A percentile compares a stretch with the other conserved stretches of the same genome.
Conservation (phyloP, 2,888 invertebrate genomes). For the Tenthredo amoena region DNA sequence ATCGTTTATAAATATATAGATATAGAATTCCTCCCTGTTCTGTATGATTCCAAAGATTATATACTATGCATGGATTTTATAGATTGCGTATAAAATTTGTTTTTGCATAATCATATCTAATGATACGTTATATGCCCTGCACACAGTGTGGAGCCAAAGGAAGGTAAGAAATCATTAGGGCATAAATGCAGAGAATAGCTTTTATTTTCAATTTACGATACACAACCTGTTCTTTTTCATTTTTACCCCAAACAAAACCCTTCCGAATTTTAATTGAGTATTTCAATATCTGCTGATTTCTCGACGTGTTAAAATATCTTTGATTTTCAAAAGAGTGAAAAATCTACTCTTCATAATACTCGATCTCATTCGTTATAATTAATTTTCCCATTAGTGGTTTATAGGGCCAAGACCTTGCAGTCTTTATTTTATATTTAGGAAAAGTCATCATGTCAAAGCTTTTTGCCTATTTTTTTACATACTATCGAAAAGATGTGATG, state of each 20-base stretch:
- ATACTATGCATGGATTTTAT: neutral
- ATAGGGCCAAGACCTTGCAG: too few relatives aligned
- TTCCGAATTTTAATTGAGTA: neutral
- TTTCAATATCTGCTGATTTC: neutral
- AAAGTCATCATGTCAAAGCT: too few relatives aligned
- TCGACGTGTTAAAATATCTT: neutral
- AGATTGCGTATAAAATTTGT: neutral
- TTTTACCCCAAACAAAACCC: neutral
- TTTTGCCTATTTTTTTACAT: too few relatives aligned
- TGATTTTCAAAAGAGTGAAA: neutral
- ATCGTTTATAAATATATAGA: neutral
- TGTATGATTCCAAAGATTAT: neutral
- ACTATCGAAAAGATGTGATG: too few relatives aligned
- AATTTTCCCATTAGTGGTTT: neutral
- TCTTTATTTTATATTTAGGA: too few relatives aligned
- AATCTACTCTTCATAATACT: neutral
- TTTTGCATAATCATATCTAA: neutral
- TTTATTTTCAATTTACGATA: neutral
- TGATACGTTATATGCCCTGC: neutral
- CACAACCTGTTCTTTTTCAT: neutral
- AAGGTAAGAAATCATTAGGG: neutral
- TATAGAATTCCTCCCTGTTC: neutral
- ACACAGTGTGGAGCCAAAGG: neutral
- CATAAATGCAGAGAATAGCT: neutral
- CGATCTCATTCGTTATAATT: neutral